phyloP scores from a whole-genome alignment of 2,113 vertebrate species.

The Vombatus ursinus region DNA sequence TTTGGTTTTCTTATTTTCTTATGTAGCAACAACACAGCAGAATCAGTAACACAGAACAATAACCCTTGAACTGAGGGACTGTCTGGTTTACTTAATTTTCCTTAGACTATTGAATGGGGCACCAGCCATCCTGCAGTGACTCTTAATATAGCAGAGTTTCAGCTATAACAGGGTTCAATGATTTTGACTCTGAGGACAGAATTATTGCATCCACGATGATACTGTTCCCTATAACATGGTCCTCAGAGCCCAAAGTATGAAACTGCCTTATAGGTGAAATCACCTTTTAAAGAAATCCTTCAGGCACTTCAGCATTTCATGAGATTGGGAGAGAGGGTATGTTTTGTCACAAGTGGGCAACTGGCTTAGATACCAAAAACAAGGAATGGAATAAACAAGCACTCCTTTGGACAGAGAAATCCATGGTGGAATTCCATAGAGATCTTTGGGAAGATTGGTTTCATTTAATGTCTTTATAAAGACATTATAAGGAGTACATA shows the following conservation, averaged over 20 bases:
- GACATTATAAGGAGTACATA: not conserved
- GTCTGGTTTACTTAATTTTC: slow-evolving; percentile 76
- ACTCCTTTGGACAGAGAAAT: slow-evolving; percentile 35
- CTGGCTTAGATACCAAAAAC: slow-evolving; percentile 42
- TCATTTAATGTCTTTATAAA: slow-evolving; percentile 44
- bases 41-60: slow-evolving; percentile 42
- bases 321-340: slow-evolving; percentile 47
- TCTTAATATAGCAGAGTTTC: slow-evolving; percentile 55
- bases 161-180: slow-evolving; percentile 3
- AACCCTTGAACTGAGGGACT: slow-evolving; percentile 75
- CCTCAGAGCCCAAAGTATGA: slow-evolving; percentile 57
- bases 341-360: slow-evolving; percentile 47
- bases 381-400: slow-evolving; percentile 57
- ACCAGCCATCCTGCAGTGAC: slow-evolving; percentile 64
- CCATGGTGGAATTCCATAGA: not conserved
- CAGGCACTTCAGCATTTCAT: slow-evolving; percentile 55
- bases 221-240: slow-evolving; percentile 42
- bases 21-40: slow-evolving; percentile 20
- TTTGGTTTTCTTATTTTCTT: slow-evolving; percentile 62
- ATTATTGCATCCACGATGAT: slow-evolving; percentile 67
- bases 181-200: slow-evolving; percentile 58
- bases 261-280: slow-evolving; percentile 71
- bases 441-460: not conserved
- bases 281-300: slow-evolving; percentile 72
- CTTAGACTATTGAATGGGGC: slow-evolving; percentile 48